phyloP scores from a whole-genome alignment of 2,797 vertebrate species.

The Melanitta fusca region DNA sequence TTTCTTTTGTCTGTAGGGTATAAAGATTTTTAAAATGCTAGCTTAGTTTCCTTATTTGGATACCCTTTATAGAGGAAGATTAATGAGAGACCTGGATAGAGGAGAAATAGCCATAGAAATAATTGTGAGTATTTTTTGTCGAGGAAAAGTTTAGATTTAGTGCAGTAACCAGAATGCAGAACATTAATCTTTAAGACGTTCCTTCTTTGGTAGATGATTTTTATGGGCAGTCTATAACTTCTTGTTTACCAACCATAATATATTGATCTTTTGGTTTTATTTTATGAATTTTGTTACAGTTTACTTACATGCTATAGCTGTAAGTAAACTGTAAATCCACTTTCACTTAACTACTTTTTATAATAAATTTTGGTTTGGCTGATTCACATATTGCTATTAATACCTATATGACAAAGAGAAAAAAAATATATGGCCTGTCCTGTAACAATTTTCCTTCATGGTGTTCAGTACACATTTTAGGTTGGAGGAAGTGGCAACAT shows the following conservation, averaged over 20 bases:
- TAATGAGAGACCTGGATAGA: background rate
- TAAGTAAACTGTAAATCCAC: conserved; percentile 60
- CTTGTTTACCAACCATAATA: background rate
- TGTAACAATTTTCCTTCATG: background rate
- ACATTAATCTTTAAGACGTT: background rate
- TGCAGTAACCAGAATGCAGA: background rate
- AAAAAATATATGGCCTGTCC: background rate
- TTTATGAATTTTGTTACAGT: background rate
- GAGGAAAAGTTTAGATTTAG: background rate
- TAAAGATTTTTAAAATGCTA: background rate
- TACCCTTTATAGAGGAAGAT: background rate
- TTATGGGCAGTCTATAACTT: background rate
- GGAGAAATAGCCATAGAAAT: background rate
- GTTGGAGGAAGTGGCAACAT: background rate
- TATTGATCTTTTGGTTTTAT: background rate
- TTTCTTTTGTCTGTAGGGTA: background rate
- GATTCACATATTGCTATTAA: background rate
- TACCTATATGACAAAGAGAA: background rate
- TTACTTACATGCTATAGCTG: conserved; percentile 33
- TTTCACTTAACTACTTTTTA: conserved; percentile 35
- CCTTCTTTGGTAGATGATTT: background rate
- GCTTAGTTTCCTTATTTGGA: background rate
- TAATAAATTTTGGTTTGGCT: background rate
- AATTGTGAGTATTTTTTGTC: background rate
- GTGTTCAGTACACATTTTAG: background rate